Base-by-base conservation (phyloP, 1,140 invertebrate genomes). In the Pogonomyrmex californicus region DNA sequence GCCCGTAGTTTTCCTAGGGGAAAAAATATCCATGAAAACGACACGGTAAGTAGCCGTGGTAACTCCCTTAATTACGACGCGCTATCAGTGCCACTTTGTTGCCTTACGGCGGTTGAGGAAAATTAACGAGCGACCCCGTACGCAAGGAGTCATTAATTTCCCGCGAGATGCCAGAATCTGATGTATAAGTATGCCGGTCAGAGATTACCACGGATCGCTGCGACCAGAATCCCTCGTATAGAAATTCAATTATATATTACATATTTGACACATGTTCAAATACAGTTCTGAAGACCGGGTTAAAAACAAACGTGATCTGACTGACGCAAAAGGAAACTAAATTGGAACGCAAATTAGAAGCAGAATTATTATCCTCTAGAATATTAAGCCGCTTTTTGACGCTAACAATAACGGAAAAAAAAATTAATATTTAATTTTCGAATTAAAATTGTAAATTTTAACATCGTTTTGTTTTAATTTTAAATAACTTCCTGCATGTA, bases 21-120 rank as follows among this genome's bases (percentile, higher is more conserved):
- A 56, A 65, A 81, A 86, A 85, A 77, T 41, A 56, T 14, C 49
- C 78, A 66, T 68, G 62, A 73, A 58, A 77, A 83, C 58, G 71
- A 75, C 82, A 85, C 85, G 79, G 60, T 87, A 79, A 87, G 88
- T 87, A 75, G 65, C 60, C 38, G 54, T 47, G 68, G 76, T 82
- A 70, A 23, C 88, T 82, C 85, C 87, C 86, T 89, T 90, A 90
- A 89, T 90, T 89, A 86, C 87, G 58, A 78, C 63, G 66, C 75
- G 63, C 51, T 71, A 68, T 47, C 88, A 86, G 60, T 76, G 62
- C 68, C 56, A 86, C 87, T 89, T 90, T 89, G 81, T 90, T 89
- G 62, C 66, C 85, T 89, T 89, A 89, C 73, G 60, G 47, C 76
- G 38, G 85, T 58, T 66, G 85, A 73, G 83, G 71, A 77, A 87